These are phyloP conservation scores for Etheostoma nigrum DNA, from an alignment of 2,797 vertebrate genomes.

Conservation along the genomic window DNA sequence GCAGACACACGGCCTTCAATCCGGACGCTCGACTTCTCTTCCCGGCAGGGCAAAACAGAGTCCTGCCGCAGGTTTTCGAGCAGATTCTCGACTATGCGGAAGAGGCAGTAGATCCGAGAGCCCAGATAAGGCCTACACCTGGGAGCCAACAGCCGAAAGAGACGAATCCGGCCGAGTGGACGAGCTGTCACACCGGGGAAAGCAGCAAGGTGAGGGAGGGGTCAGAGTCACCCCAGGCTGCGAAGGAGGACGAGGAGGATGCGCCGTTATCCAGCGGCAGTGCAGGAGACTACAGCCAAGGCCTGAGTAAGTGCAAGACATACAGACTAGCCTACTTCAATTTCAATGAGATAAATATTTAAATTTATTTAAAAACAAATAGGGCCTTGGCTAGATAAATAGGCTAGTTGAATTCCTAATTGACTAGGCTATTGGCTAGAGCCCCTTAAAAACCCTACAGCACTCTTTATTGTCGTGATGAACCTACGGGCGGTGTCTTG, in stretches of 20 bases:
- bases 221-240: constrained; percentile 24
- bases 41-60: not conserved
- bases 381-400: not conserved
- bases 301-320: constrained; percentile 23
- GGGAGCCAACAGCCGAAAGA: constrained; percentile 5
- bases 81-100: constrained; percentile 5
- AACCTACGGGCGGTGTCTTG: not conserved
- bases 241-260: constrained; percentile 45
- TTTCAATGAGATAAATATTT: too few species aligned
- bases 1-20: constrained; percentile 7
- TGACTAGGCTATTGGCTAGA: not conserved
- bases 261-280: constrained; percentile 32
- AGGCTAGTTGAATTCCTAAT: not conserved
- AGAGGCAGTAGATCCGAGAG: not conserved
- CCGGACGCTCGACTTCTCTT: constrained; percentile 25
- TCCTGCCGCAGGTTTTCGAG: constrained; percentile 36
- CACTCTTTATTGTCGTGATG: not conserved
- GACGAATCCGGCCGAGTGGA: not conserved
- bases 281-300: not conserved
- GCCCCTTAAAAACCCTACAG: not conserved
- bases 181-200: constrained; percentile 26
- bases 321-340: rapidly evolving
- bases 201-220: constrained; percentile 47
- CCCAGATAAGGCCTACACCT: not conserved
- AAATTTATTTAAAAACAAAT: too few species aligned